phyloP scores from a whole-genome alignment of 2,888 invertebrate genomes.

The Macroteleia sp. region DNA sequence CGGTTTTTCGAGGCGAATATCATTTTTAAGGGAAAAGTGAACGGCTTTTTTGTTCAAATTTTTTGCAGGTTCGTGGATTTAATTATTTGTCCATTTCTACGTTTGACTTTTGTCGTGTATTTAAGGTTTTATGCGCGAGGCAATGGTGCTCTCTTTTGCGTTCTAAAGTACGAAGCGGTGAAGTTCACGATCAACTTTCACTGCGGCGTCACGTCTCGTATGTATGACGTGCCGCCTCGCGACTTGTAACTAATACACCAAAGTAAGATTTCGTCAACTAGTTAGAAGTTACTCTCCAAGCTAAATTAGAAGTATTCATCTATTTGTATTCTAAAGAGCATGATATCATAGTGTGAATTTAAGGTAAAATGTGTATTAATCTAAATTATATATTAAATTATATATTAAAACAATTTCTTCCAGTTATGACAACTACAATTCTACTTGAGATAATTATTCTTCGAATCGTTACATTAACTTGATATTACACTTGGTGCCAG shows the following conservation, averaged over 20 bases:
- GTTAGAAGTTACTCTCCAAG: conserved; percentile 51
- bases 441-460: too few species aligned
- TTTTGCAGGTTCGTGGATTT: background rate
- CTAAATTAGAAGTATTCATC: conserved; percentile 40
- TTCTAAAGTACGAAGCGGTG: conserved; percentile 65
- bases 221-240: conserved; percentile 65
- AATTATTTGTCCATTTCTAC: background rate
- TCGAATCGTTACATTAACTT: too few species aligned
- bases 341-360: background rate
- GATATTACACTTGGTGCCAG: too few species aligned
- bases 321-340: conserved; percentile 19
- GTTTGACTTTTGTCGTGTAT: background rate
- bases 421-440: too few species aligned
- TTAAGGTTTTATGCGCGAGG: conserved; percentile 1
- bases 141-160: conserved; percentile 54
- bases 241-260: conserved; percentile 53
- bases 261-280: conserved; percentile 55
- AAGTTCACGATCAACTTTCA: conserved; percentile 83
- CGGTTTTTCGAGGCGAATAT: too few species aligned
- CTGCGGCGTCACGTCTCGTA: conserved; percentile 71
- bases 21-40: too few species aligned
- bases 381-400: background rate
- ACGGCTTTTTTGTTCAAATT: background rate
- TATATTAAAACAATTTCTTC: too few species aligned
- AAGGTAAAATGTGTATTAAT: background rate